These are phyloP conservation scores for Lysiphlebus fabarum DNA, from an alignment of 1,140 invertebrate genomes.

Conservation along the genomic window DNA sequence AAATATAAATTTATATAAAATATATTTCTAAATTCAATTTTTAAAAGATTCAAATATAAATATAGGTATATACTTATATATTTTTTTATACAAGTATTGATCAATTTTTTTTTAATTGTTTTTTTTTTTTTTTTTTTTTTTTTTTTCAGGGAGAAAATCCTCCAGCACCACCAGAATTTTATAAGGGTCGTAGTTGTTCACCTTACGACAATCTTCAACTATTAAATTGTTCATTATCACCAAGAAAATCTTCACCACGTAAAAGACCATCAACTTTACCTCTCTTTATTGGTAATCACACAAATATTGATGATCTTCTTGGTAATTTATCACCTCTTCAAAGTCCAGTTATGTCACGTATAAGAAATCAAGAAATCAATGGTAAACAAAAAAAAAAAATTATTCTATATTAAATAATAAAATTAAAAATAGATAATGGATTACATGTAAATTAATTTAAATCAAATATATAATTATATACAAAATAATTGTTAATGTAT, in stretches of 20 bases:
- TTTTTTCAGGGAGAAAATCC: slow-evolving; percentile 47
- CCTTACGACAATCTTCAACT: slow-evolving; percentile 66
- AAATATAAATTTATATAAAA: slow-evolving; percentile 1
- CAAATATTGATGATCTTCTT: slow-evolving; percentile 80
- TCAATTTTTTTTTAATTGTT: too few species aligned
- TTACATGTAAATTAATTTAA: too few species aligned
- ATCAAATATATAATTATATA: too few species aligned
- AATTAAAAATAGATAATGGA: too few species aligned
- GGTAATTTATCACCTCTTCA: slow-evolving; percentile 53
- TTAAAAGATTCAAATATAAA: too few species aligned
- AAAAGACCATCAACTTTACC: slow-evolving; percentile 42
- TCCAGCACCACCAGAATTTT: slow-evolving; percentile 44
- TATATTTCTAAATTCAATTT: background rate
- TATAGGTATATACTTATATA: too few species aligned
- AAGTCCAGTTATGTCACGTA: slow-evolving; percentile 35
- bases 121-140: too few species aligned
- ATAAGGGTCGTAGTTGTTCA: slow-evolving; percentile 53
- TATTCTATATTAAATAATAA: background rate
- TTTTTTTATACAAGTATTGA: too few species aligned
- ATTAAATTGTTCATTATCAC: slow-evolving; percentile 28
- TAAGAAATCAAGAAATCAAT: slow-evolving; percentile 34
- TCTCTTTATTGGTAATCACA: slow-evolving; percentile 73
- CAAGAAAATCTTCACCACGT: slow-evolving; percentile 38
- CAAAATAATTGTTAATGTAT: too few species aligned
- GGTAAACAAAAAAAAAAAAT: slow-evolving; percentile 29